Percentiles rank a stretch among this genome's conserved stretches.
These are phyloP conservation scores for Lithosia quadra DNA, from an alignment of 2,888 invertebrate species.

Conservation along the genomic window DNA sequence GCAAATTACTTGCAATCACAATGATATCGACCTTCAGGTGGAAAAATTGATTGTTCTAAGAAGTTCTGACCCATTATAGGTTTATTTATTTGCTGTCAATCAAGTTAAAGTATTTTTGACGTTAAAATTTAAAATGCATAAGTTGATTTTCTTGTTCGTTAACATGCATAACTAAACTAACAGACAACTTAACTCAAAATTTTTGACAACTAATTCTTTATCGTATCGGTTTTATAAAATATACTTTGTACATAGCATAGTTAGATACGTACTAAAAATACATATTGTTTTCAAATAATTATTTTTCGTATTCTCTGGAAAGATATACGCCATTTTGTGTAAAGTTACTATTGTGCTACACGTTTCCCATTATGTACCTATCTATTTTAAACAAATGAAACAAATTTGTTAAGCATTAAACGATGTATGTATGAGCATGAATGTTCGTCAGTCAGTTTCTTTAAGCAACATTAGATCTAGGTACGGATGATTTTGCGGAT, in stretches of 20 bases:
- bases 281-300: constrained; percentile 17
- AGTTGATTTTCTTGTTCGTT: constrained; percentile 3
- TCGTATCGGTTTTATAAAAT: constrained; percentile 20
- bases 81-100: neutral
- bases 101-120: neutral
- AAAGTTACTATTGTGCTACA: constrained; percentile 17
- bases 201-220: constrained; percentile 14
- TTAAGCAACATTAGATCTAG: neutral
- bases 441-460: constrained; percentile 13
- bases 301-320: constrained; percentile 23
- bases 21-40: neutral
- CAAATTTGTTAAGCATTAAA: neutral
- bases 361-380: constrained; percentile 30
- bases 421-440: neutral
- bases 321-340: constrained; percentile 16
- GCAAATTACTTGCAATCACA: neutral
- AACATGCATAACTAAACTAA: constrained; percentile 37
- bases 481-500: neutral
- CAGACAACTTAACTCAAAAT: no score
- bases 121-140: neutral
- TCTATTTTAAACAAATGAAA: constrained; percentile 19
- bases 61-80: neutral
- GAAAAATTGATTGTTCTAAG: neutral
- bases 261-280: neutral
- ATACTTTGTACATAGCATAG: constrained; percentile 16